Evolutionary conservation across 1,140 invertebrate species (phyloP).

Genomic region (Lordiphosa collinella): DNA sequence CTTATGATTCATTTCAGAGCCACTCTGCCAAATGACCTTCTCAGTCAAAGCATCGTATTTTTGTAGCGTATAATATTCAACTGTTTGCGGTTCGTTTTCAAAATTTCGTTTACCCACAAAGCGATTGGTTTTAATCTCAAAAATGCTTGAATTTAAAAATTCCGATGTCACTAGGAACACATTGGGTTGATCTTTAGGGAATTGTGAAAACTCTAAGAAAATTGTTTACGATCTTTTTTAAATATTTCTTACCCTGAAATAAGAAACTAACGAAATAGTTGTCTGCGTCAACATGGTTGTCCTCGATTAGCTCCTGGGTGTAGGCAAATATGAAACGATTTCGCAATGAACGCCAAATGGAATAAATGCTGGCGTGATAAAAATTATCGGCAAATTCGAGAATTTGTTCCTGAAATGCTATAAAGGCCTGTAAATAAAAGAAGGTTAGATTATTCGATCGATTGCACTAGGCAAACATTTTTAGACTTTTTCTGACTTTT

Average conservation of each 20-base stretch:
- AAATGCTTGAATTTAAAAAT: conserved; percentile 38
- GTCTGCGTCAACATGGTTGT: neutral
- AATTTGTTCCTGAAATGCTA: conserved; percentile 66
- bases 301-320: conserved; percentile 28
- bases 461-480: too few relatives aligned
- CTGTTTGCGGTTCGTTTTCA: neutral
- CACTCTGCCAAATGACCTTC: conserved; percentile 10
- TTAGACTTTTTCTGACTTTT: neutral
- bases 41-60: conserved; percentile 32
- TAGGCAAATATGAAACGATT: conserved; percentile 65
- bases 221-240: neutral
- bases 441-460: too few relatives aligned
- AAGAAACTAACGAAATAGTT: conserved; percentile 33
- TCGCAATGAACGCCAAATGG: conserved; percentile 58
- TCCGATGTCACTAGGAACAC: conserved; percentile 43
- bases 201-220: neutral
- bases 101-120: conserved; percentile 53
- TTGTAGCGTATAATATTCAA: conserved; percentile 31
- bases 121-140: conserved; percentile 62
- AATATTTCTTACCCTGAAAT: conserved; percentile 44
- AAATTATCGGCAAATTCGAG: conserved; percentile 45
- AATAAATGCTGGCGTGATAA: conserved; percentile 56
- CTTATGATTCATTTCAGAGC: conserved; percentile 21
- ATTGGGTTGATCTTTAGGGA: conserved; percentile 58
- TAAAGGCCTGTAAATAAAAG: conserved; percentile 34